Conservation (phyloP, 2,888 invertebrate species). For the Plutella xylostella region DNA sequence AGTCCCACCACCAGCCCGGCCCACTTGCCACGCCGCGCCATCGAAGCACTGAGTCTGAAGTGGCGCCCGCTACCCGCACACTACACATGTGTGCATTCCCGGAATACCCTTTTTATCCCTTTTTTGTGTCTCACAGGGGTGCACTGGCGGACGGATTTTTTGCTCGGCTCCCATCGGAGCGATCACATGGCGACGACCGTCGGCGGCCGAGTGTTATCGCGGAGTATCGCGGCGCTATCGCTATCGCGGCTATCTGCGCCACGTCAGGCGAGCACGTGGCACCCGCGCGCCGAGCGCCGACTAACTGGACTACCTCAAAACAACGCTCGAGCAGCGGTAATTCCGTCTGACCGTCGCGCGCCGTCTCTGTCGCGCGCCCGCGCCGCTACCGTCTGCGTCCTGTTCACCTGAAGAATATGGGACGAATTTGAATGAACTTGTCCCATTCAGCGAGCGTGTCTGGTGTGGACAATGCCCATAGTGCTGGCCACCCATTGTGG, state of each 20-base stretch:
- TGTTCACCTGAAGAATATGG: slow-evolving; percentile 30
- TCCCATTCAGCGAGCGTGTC: slow-evolving; percentile 53
- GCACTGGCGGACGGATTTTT: slow-evolving; percentile 56
- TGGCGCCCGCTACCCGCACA: too few relatives aligned
- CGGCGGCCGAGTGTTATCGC: slow-evolving; percentile 28
- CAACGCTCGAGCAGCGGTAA: slow-evolving; percentile 57
- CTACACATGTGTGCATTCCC: slow-evolving; percentile 66
- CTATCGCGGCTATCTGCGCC: slow-evolving; percentile 54
- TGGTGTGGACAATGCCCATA: slow-evolving; percentile 53
- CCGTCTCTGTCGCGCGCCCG: slow-evolving; percentile 27
- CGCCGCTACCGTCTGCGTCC: slow-evolving; percentile 25
- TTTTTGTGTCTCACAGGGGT: slow-evolving; percentile 53
- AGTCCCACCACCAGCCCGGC: slow-evolving; percentile 70
- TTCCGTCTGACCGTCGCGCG: slow-evolving; percentile 44
- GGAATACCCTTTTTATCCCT: slow-evolving; percentile 60
- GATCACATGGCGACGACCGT: slow-evolving; percentile 48
- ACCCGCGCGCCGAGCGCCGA: slow-evolving; percentile 49
- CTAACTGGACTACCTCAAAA: slow-evolving; percentile 52
- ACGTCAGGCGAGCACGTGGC: slow-evolving; percentile 56
- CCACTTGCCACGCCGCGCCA: slow-evolving; percentile 61
- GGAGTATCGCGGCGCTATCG: slow-evolving; percentile 46
- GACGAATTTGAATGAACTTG: slow-evolving; percentile 48
- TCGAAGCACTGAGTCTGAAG: slow-evolving; percentile 59
- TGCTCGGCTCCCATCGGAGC: slow-evolving; percentile 49
- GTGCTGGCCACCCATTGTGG: slow-evolving; percentile 45